Evolutionary conservation across 2,888 invertebrate species (phyloP), one percentile per base, ranked within the genome.

Genomic region (Drosophila cracens): DNA sequence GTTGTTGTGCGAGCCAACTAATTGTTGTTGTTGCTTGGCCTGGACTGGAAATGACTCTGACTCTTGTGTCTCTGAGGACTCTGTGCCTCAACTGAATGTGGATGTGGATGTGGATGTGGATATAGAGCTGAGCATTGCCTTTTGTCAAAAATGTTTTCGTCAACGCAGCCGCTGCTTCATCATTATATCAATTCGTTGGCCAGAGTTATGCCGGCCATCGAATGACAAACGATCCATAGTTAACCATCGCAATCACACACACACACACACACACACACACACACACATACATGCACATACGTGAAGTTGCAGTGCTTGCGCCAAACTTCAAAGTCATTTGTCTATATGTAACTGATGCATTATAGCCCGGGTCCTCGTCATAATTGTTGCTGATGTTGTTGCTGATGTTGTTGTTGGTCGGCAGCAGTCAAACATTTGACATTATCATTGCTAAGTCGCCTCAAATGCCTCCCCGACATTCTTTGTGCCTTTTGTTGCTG

Each of bases 391-490:
- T 59, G 40, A 48, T 53, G 56, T 33, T 63, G 43, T 70, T 54
- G 43, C 40, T 62, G 70, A 46, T 56, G 8, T 31, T 59, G 51
- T 70, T 53, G 46, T 43, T 63, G 71, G 61, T 62, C 81, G 79
- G 81, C 48, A 62, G 67, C 78, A 74, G 57, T 81, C 59, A 74
- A 80, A 81, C 78, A 74, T 79, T 72, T 86, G 90, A 86, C 82
- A 86, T 83, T 90, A 87, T 90, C 90, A 71, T 65, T 70, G 69
- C 59, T 86, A 88, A 86, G 87, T 82, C 79, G 57, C 72, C 72
- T 74, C 66, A 82, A 87, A 83, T 82, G 67, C 80, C 80, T 76
- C 80, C 69, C 80, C 78, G 80, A 76, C 81, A 86, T 87, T 78
- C 84, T 70, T 67, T 71, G 66, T 52, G 69, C 62, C 53, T 65